Percentiles rank a stretch among this genome's conserved stretches.
Conservation (phyloP, 2,113 vertebrate species). For the Peromyscus leucopus region DNA sequence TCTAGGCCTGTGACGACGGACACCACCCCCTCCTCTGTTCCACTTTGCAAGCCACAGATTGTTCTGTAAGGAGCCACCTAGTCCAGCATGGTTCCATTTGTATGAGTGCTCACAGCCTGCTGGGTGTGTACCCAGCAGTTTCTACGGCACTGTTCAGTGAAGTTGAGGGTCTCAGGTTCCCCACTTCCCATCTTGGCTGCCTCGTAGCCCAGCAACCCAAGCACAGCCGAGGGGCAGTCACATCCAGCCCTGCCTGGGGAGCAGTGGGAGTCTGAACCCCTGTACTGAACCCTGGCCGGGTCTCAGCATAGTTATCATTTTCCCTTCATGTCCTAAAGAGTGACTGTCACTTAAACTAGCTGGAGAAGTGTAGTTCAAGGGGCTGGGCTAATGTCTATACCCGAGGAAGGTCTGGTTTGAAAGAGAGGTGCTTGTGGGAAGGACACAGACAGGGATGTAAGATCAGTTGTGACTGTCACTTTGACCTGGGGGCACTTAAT, state of each 20-base stretch:
- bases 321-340: background rate
- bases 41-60: rapidly evolving
- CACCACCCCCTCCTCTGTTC: no score
- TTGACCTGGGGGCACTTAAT: background rate
- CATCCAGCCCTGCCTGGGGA: no score
- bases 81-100: background rate
- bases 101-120: no score
- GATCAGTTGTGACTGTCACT: background rate
- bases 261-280: background rate
- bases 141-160: background rate
- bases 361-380: background rate
- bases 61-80: background rate
- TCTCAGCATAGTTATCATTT: background rate
- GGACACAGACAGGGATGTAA: background rate
- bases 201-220: background rate
- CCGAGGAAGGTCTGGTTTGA: background rate
- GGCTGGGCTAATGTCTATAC: rapidly evolving
- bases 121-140: background rate
- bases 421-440: background rate
- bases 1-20: background rate
- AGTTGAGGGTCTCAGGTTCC: rapidly evolving
- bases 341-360: background rate
- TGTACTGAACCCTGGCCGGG: rapidly evolving
- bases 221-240: background rate
- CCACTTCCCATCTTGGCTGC: no score